A percentile compares a stretch with the other conserved stretches of the same genome.
phyloP scores from a whole-genome alignment of 2,113 vertebrate genomes.

The Podilymbus podiceps region DNA sequence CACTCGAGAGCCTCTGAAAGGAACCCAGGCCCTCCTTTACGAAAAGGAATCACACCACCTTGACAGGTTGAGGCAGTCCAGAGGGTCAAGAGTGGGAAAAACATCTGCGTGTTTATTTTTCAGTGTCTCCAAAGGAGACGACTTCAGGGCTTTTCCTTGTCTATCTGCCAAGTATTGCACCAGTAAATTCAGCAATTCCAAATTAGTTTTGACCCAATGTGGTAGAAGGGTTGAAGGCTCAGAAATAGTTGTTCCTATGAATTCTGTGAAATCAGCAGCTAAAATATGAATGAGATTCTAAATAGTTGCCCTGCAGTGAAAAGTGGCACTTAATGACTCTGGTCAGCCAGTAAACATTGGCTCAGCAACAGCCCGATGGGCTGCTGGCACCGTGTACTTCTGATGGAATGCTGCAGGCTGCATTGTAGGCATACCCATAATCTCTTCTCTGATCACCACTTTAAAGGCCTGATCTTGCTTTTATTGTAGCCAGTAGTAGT shows the following conservation, averaged over 20 bases:
- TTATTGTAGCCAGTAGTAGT: neutral
- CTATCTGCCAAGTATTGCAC: neutral
- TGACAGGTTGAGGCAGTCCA: neutral
- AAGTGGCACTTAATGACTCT: neutral
- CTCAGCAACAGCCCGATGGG: neutral
- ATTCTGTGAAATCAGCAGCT: neutral
- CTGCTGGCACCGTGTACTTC: neutral
- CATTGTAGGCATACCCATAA: rapidly evolving
- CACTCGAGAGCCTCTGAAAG: neutral
- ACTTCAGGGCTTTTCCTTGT: neutral
- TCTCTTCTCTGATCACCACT: neutral
- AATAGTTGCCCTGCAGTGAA: neutral
- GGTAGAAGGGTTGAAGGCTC: neutral
- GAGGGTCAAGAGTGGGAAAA: neutral
- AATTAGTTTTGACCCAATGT: neutral
- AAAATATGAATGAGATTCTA: neutral
- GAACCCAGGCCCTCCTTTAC: neutral
- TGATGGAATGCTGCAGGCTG: neutral
- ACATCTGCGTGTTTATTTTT: neutral
- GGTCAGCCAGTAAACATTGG: neutral
- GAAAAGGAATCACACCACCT: neutral
- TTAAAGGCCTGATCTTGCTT: neutral
- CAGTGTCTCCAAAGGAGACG: neutral
- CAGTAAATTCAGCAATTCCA: neutral
- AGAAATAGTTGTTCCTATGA: neutral